Evolutionary conservation across 2,797 vertebrate species (phyloP).

Genomic region (Botia kubotai): DNA sequence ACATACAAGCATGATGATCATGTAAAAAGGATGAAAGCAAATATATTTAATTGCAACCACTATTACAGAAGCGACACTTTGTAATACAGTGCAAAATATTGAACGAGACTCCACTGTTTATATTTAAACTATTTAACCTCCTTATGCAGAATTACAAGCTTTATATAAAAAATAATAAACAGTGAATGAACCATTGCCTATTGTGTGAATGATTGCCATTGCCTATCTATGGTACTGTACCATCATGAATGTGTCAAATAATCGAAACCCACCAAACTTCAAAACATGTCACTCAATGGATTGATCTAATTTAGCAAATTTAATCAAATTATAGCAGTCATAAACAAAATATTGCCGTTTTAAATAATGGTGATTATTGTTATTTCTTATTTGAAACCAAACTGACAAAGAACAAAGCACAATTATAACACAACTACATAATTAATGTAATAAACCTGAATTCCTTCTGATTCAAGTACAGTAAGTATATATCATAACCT

Average conservation of each 20-base stretch:
- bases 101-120: slow-evolving; percentile 41
- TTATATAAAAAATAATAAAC: slow-evolving; percentile 31
- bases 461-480: slow-evolving; percentile 55
- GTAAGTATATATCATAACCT: slow-evolving; percentile 23
- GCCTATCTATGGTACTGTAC: slow-evolving; percentile 18
- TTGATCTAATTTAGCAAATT: slow-evolving; percentile 33
- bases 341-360: slow-evolving; percentile 11
- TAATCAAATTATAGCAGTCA: slow-evolving; percentile 34
- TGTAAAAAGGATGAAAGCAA: slow-evolving; percentile 28
- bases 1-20: slow-evolving; percentile 36
- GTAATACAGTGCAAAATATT: slow-evolving; percentile 49
- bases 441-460: slow-evolving; percentile 53
- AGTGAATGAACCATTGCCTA: slow-evolving; percentile 33
- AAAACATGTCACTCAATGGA: slow-evolving; percentile 33
- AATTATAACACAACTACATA: slow-evolving; percentile 38
- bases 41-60: slow-evolving; percentile 42
- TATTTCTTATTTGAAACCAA: slow-evolving; percentile 35
- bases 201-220: not conserved
- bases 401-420: slow-evolving; percentile 44
- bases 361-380: slow-evolving; percentile 31
- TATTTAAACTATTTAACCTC: slow-evolving; percentile 12
- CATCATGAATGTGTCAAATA: slow-evolving; percentile 31
- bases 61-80: slow-evolving; percentile 44
- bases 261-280: slow-evolving; percentile 36
- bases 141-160: slow-evolving; percentile 42